Evolutionary conservation across 2,113 vertebrate species (phyloP).

Genomic region (Petaurus breviceps): DNA sequence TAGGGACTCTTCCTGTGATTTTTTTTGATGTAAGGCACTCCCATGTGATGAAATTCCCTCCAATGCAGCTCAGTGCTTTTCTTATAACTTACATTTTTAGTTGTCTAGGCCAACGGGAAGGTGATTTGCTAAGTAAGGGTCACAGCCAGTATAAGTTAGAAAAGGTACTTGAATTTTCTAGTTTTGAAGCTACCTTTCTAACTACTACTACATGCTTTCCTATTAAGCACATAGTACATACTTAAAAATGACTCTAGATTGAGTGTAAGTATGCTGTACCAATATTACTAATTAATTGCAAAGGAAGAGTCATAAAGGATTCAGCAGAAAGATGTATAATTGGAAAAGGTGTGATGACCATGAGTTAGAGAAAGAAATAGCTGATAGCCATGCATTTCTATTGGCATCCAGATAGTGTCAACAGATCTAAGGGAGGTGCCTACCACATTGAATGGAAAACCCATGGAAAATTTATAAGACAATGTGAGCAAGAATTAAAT

Average conservation of each 20-base stretch:
- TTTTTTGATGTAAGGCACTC: background rate
- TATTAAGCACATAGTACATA: background rate
- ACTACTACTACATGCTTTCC: background rate
- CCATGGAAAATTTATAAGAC: background rate
- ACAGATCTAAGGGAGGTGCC: background rate
- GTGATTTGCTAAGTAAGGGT: background rate
- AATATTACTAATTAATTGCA: background rate
- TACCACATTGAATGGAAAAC: background rate
- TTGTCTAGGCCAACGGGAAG: background rate
- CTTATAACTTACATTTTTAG: background rate
- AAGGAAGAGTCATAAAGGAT: background rate
- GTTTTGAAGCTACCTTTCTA: background rate
- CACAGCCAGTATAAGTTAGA: background rate
- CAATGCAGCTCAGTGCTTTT: background rate
- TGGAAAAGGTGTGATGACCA: background rate
- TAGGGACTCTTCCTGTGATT: background rate
- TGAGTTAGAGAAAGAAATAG: background rate
- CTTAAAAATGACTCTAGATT: too few species aligned
- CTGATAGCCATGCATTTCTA: background rate
- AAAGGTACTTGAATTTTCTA: background rate
- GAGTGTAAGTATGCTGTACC: background rate
- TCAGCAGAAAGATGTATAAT: background rate
- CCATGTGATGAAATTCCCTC: background rate
- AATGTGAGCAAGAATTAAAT: background rate
- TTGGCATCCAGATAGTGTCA: background rate